Evolutionary conservation across 2,113 vertebrate species (phyloP).

Genomic region (Melierax canorus): DNA sequence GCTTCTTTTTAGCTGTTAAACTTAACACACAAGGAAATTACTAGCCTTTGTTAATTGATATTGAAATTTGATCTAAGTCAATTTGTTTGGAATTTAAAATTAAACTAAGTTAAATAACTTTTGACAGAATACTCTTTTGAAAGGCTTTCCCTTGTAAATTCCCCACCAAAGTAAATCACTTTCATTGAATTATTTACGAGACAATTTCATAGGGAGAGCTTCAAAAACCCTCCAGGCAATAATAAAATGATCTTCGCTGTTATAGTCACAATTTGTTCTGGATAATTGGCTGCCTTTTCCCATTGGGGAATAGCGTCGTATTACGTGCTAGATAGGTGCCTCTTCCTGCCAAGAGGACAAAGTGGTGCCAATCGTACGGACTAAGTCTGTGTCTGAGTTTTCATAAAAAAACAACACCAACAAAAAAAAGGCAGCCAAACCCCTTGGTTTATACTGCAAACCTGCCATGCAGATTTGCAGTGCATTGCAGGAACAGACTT

Average conservation of each 20-base stretch:
- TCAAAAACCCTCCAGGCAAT: constrained; percentile 69
- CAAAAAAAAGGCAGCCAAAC: too few relatives aligned
- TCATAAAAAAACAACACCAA: too few relatives aligned
- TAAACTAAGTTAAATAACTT: constrained; percentile 63
- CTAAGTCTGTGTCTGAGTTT: not conserved
- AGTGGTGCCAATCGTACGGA: not conserved
- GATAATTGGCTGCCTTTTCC: constrained; percentile 52
- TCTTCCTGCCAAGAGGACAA: not conserved
- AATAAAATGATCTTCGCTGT: constrained; percentile 67
- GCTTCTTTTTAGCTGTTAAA: not conserved
- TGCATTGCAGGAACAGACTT: not conserved
- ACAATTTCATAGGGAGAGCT: constrained; percentile 69
- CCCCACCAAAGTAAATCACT: constrained; percentile 64
- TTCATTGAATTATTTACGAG: constrained; percentile 70
- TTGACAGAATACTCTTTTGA: constrained; percentile 42
- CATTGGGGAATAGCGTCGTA: not conserved
- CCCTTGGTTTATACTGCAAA: not conserved
- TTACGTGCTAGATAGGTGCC: constrained; percentile 2
- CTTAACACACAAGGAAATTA: not conserved
- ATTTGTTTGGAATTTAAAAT: constrained; percentile 59
- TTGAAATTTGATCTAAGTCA: constrained; percentile 51
- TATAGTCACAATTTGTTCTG: constrained; percentile 69
- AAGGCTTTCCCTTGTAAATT: constrained; percentile 27
- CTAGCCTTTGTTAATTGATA: constrained; percentile 43
- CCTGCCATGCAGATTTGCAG: not conserved